Conservation (phyloP, 1,140 invertebrate species). For the Papilio aristodemus region DNA sequence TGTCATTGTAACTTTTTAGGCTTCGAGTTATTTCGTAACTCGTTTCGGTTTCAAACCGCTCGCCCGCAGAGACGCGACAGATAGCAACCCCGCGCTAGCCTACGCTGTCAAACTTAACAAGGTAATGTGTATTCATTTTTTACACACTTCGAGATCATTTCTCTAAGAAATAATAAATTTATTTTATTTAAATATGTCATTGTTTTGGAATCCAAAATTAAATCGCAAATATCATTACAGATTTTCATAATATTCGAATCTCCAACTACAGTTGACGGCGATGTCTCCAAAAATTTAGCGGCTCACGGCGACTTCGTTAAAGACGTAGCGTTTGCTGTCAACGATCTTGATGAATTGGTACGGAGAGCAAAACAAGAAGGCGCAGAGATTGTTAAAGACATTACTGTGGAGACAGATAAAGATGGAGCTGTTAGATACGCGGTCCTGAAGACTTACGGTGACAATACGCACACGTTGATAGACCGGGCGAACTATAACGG, state of each 20-base stretch:
- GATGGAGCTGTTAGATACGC: conserved; percentile 91
- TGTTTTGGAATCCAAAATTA: neutral
- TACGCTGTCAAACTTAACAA: conserved; percentile 96
- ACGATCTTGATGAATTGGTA: conserved; percentile 93
- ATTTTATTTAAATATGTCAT: neutral
- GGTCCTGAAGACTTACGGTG: conserved; percentile 96
- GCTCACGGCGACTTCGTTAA: conserved; percentile 98
- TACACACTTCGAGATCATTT: too few relatives aligned
- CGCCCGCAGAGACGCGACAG: conserved; percentile 93
- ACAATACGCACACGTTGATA: conserved; percentile 97
- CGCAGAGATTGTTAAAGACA: conserved; percentile 90
- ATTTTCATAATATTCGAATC: conserved; percentile 96
- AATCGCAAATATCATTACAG: conserved; percentile 65
- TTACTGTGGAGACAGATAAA: conserved; percentile 94
- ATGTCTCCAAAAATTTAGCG: conserved; percentile 89
- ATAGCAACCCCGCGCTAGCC: conserved; percentile 86
- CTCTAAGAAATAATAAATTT: too few relatives aligned
- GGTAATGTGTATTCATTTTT: conserved; percentile 73
- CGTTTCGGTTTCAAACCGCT: conserved; percentile 96
- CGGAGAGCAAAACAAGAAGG: conserved; percentile 89
- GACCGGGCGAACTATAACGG: conserved; percentile 93
- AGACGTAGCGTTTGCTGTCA: conserved; percentile 96
- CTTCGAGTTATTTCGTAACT: conserved; percentile 94
- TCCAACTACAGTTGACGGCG: conserved; percentile 85
- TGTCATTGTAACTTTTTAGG: conserved; percentile 83